These are phyloP conservation scores for Trichogramma evanescens DNA, from an alignment of 2,888 invertebrate species.

Conservation along the genomic window DNA sequence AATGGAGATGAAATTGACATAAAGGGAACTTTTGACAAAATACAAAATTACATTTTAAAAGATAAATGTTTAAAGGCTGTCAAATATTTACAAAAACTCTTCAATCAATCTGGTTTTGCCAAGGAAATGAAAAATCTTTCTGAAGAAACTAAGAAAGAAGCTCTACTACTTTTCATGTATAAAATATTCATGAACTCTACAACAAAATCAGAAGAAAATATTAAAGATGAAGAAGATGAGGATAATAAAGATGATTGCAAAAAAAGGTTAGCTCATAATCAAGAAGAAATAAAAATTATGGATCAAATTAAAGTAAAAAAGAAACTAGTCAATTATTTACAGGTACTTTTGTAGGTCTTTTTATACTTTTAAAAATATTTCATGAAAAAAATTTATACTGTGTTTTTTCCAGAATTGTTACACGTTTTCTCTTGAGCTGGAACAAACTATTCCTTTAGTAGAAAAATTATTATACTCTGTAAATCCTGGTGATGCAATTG, in stretches of 20 bases:
- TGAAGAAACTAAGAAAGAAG: slow-evolving; percentile 30
- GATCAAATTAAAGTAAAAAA: slow-evolving; percentile 57
- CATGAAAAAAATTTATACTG: not conserved
- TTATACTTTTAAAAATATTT: not conserved
- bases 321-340: slow-evolving; percentile 63
- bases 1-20: slow-evolving; percentile 21
- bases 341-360: slow-evolving; percentile 46
- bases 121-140: slow-evolving; percentile 19
- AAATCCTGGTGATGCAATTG: slow-evolving; percentile 72
- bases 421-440: slow-evolving; percentile 50
- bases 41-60: slow-evolving; percentile 37
- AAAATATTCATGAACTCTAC: slow-evolving; percentile 40
- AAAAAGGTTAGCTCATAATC: slow-evolving; percentile 14
- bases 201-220: slow-evolving; percentile 21
- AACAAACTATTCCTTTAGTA: slow-evolving; percentile 58
- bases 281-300: slow-evolving; percentile 45
- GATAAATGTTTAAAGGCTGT: slow-evolving; percentile 35
- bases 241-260: slow-evolving; percentile 25
- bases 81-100: slow-evolving; percentile 22
- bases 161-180: slow-evolving; percentile 31
- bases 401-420: slow-evolving; percentile 47
- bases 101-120: slow-evolving; percentile 19
- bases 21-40: slow-evolving; percentile 34
- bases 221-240: slow-evolving; percentile 25
- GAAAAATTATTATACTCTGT: slow-evolving; percentile 67